Evolutionary conservation across 2,888 invertebrate species (phyloP), one percentile per base, ranked within the genome.

Genomic region (Drosophila anomelani): DNA sequence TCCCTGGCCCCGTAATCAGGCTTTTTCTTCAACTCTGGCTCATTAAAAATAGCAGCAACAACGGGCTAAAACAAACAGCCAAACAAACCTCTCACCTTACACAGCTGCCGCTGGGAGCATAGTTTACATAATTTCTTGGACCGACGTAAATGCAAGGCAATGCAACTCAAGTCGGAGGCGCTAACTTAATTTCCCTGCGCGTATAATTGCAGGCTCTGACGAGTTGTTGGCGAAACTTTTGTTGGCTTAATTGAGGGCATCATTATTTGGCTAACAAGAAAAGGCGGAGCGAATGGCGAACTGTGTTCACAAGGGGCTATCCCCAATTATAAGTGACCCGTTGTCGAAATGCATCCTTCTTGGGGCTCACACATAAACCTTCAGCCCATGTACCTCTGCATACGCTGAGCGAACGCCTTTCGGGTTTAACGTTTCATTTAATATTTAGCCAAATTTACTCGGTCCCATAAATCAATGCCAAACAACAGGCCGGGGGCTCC

Each of bases 381-480:
- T 7, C 6, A 7, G 1, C 29, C 29, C 29, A 2, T 17, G 17
- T 17, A 17, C 17, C 17, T 41, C 17, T 20, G 20, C 20, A 20
- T 20, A 20, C 20, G 20, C 20, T 20, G 20, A 20, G 20, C 1
- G 29, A 29, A 29, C 6, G 55, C 55, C 62, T 47, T 62, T 73
- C 17, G 80, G 59, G 75, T 38, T 85, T 82, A 85, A 85, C 88
- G 76, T 78, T 85, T 85, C 79, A 88, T 85, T 85, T 80, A 85
- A 87, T 85, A 85, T 85, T 88, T 85, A 77, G 69, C 70, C 80
- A 76, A 85, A 80, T 70, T 58, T 75, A 88, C 64, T 80, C 64
- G 75, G 49, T 55, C 54, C 58, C 88, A 88, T 85, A 85, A 85
- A 85, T 85, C 84, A 85, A 85, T 87, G 84, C 85, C 84, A 85